Percentiles rank a stretch among this genome's conserved stretches.
Evolutionary conservation across 64 coral and sea anemone species (phyloP).

Genomic region (Pocillopora damicornis): DNA sequence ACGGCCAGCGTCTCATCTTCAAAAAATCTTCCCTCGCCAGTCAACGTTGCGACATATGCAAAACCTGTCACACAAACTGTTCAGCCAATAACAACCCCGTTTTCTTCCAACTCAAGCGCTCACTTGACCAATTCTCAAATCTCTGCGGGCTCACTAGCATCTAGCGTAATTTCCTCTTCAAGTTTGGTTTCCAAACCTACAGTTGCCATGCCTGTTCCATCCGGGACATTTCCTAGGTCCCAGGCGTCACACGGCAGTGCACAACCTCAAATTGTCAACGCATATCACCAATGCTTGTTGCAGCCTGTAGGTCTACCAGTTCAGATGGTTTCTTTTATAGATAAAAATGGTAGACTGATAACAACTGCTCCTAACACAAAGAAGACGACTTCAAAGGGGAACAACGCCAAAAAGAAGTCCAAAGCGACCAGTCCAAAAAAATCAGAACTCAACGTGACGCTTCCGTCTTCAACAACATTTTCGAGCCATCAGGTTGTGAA

Average conservation of each 20-base stretch:
- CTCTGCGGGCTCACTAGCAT: background rate
- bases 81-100: background rate
- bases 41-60: background rate
- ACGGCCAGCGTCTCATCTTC: background rate
- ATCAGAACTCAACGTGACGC: background rate
- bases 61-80: background rate
- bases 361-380: background rate
- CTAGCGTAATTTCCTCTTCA: background rate
- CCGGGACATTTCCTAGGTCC: background rate
- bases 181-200: background rate
- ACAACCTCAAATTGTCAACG: slow-evolving; percentile 3
- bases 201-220: background rate
- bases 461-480: background rate
- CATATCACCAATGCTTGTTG: background rate
- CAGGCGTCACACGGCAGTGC: background rate
- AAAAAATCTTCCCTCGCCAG: background rate
- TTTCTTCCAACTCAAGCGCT: background rate
- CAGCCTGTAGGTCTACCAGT: background rate
- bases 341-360: slow-evolving; percentile 6
- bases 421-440: background rate
- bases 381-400: background rate
- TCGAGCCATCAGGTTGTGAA: background rate
- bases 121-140: background rate
- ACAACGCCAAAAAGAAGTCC: slow-evolving; percentile 7
- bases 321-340: slow-evolving; percentile 11